Evolutionary conservation across 2,797 vertebrate genomes (phyloP).

Genomic region (Trachops cirrhosus): DNA sequence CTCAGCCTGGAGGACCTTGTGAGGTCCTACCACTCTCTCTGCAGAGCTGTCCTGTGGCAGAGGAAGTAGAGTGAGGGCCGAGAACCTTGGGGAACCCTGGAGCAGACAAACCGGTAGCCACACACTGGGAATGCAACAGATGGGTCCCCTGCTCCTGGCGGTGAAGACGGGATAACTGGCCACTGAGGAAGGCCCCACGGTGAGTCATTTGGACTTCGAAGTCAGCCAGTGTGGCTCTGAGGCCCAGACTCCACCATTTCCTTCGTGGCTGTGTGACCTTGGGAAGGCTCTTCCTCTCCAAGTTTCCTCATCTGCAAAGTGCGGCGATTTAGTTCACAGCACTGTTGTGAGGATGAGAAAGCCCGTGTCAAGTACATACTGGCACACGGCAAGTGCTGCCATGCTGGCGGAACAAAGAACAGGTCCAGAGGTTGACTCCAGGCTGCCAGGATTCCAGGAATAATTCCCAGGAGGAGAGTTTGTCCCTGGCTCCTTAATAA

Average conservation of each 20-base stretch:
- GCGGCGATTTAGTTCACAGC: not conserved
- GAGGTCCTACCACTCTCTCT: not conserved
- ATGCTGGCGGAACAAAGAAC: not conserved
- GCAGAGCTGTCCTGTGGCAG: too few species aligned
- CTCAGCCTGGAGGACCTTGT: not conserved
- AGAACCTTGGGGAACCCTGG: not conserved
- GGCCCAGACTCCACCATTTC: not conserved
- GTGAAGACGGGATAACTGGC: not conserved
- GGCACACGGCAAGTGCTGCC: not conserved
- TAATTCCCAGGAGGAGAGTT: not conserved
- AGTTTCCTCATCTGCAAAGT: not conserved
- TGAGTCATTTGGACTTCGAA: not conserved
- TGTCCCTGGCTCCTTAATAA: not conserved
- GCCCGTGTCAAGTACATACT: accelerated
- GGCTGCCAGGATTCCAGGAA: not conserved
- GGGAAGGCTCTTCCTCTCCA: not conserved
- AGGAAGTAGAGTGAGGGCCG: not conserved
- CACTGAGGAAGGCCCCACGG: accelerated
- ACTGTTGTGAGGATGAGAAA: not conserved
- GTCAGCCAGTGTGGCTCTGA: not conserved
- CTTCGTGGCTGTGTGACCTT: not conserved
- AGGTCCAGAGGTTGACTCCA: not conserved
- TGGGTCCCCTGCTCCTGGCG: not conserved
- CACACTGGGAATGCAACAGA: accelerated
- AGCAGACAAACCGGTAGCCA: not conserved